Evolutionary conservation across 2,797 vertebrate genomes (phyloP), one percentile per base, ranked within the genome.

Genomic region (Nyctibius grandis): DNA sequence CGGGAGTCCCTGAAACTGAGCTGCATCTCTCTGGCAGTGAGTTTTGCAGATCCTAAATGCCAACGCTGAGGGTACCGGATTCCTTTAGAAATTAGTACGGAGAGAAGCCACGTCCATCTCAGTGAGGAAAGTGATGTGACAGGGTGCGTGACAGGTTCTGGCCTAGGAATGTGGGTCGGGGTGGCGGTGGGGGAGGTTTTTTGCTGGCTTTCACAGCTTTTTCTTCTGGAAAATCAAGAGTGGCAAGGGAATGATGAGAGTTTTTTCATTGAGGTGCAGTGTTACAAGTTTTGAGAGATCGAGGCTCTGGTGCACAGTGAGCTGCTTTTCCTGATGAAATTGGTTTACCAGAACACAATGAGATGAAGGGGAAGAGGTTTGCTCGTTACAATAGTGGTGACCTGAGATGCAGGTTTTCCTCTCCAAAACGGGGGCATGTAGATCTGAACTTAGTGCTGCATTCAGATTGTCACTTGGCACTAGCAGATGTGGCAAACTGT

Each of bases 41-140:
- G 5, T 11, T 25, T 4, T 33, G 9, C 8, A 42, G 21, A 6
- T 51, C 29, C 11, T n/a, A 5, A 26, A 7, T 23, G 19, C 29
- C 5, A 12, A 0, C 2, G 2, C 4, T 17, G 29, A 42, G n/a
- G 21, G 26, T 53, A 65, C 12, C 6, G 0, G 3, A 3, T 53
- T 31, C 3, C 16, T 57, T 45, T 13, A 40, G 15, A 54, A 75
- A 26, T 0, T 11, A 1, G 5, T 6, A 6, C 17, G 7, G 16
- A 5, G 3, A 20, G 26, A 18, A 38, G 4, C 6, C 6, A 11
- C 1, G 9, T 33, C 6, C 4, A 1, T 29, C 9, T 9, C 20
- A 22, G 29, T 17, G 0, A 0, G 60, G 36, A 61, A 23, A 7
- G 2, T 6, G 15, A 1, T 14, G 4, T n/a, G 61, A 45, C 0